Evolutionary conservation across 2,113 vertebrate genomes (phyloP), one percentile per base, ranked within the genome.

Genomic region (human (Homo sapiens)): DNA sequence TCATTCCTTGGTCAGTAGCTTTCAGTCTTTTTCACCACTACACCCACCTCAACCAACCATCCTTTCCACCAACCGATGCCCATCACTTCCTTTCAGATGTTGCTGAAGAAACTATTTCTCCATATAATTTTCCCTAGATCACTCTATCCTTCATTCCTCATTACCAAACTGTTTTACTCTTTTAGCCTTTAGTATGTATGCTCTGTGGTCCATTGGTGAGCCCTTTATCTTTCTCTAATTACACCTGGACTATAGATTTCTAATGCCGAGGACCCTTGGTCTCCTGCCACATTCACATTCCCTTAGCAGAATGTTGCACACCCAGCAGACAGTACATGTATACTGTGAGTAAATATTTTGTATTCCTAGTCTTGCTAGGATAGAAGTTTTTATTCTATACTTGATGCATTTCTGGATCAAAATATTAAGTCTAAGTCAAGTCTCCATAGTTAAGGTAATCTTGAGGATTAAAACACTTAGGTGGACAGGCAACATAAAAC

Each of bases 11-110:
- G n/a, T 9, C 14, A 35, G 35, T 12, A 66, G 43, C 6, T 90
- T 72, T 95, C 43, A 43, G 12, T 52, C 27, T 59, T 89, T 93
- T 48, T 89, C 25, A 45, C 22, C 10, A 57, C 2, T 18, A 13
- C 1, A 0, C 0, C 6, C 0, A 57, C 8, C 40, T 18, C n/a
- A 75, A n/a, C 7, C 14, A 70, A 13, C 4, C 8, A 40, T 52
- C 25, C 8, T 76, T 89, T 20, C 38, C 8, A 30, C 38, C 35
- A 86, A 11, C n/a, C 22, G 6, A 23, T 14, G 27, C 7, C 13
- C 27, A 66, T 55, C 45, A 64, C 25, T 83, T 94, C 40, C n/a
- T 85, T 81, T 35, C 61, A 90, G 55, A 80, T 0, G 45, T 45
- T 70, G 17, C 66, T 91, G 27, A 70, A 95, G 57, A 92, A 76